phyloP scores from a whole-genome alignment of 2,888 invertebrate genomes.

The Muschampia plurimacula region DNA sequence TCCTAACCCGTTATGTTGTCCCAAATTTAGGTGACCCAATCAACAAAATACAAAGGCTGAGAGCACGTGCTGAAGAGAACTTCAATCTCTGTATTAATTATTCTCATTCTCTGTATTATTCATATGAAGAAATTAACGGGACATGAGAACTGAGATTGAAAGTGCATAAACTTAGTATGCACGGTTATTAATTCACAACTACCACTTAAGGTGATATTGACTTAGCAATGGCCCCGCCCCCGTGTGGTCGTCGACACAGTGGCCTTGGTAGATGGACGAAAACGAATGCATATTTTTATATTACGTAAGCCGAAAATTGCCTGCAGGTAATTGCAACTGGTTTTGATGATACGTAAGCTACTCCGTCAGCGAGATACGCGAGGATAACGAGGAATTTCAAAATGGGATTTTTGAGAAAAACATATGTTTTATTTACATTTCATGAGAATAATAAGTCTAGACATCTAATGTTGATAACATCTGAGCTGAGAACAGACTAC shows the following conservation, averaged over 20 bases:
- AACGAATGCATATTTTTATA: slow-evolving; percentile 68
- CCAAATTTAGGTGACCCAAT: slow-evolving; percentile 59
- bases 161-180: slow-evolving; percentile 70
- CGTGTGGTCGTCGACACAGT: slow-evolving; percentile 62
- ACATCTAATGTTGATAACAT: slow-evolving; percentile 41
- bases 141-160: slow-evolving; percentile 71
- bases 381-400: slow-evolving; percentile 53
- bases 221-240: slow-evolving; percentile 69
- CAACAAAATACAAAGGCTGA: slow-evolving; percentile 49
- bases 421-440: slow-evolving; percentile 43
- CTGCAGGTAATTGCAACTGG: slow-evolving; percentile 75
- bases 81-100: not conserved
- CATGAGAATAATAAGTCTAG: slow-evolving; percentile 43
- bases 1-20: slow-evolving; percentile 62
- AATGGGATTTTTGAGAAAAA: slow-evolving; percentile 52
- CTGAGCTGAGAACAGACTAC: slow-evolving; percentile 39
- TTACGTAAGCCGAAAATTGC: slow-evolving; percentile 66
- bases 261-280: slow-evolving; percentile 64
- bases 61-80: slow-evolving; percentile 43
- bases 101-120: not conserved
- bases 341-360: slow-evolving; percentile 61
- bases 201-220: slow-evolving; percentile 75
- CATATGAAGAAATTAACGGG: slow-evolving; percentile 63
- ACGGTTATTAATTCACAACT: slow-evolving; percentile 73
- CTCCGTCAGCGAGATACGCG: slow-evolving; percentile 62